Evolutionary conservation across 1,140 invertebrate species (phyloP).

Genomic region (Palaemon carinicauda): DNA sequence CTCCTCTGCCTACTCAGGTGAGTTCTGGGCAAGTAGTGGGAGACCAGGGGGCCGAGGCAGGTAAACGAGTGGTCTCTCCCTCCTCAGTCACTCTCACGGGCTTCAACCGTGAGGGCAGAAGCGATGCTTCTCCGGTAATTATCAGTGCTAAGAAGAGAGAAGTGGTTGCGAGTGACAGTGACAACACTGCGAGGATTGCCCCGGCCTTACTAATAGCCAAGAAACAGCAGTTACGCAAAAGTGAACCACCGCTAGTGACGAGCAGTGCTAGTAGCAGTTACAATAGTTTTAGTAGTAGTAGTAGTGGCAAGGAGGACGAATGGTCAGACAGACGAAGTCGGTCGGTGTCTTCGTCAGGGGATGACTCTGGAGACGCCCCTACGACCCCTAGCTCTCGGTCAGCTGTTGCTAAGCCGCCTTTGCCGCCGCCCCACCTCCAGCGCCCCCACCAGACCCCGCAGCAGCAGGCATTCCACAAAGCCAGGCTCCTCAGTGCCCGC

Average conservation of each 20-base stretch:
- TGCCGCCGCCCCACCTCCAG: slow-evolving; percentile 31
- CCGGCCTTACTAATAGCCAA: no score
- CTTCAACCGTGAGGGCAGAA: slow-evolving; percentile 18
- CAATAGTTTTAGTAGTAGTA: no score
- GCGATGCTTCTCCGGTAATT: neutral
- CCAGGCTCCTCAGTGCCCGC: slow-evolving; percentile 31
- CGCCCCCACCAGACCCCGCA: slow-evolving; percentile 26
- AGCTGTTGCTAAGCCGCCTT: slow-evolving; percentile 34
- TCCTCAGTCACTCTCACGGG: slow-evolving; percentile 23
- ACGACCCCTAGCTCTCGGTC: slow-evolving; percentile 14
- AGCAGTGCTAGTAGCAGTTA: no score
- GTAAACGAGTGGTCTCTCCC: slow-evolving; percentile 28
- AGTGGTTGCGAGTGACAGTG: no score
- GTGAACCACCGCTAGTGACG: no score
- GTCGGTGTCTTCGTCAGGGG: slow-evolving; percentile 21
- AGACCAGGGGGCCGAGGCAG: slow-evolving; percentile 24
- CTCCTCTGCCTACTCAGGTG: slow-evolving; percentile 16
- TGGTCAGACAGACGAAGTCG: slow-evolving; percentile 6
- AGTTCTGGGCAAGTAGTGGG: slow-evolving; percentile 19
- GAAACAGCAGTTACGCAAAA: no score
- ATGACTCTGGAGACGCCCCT: slow-evolving; percentile 16
- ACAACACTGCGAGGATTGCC: no score
- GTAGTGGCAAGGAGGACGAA: neutral
- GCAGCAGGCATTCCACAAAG: slow-evolving; percentile 43
- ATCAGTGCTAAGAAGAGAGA: neutral